phyloP scores from a whole-genome alignment of 2,888 invertebrate species.

The Chironomus riparius region DNA sequence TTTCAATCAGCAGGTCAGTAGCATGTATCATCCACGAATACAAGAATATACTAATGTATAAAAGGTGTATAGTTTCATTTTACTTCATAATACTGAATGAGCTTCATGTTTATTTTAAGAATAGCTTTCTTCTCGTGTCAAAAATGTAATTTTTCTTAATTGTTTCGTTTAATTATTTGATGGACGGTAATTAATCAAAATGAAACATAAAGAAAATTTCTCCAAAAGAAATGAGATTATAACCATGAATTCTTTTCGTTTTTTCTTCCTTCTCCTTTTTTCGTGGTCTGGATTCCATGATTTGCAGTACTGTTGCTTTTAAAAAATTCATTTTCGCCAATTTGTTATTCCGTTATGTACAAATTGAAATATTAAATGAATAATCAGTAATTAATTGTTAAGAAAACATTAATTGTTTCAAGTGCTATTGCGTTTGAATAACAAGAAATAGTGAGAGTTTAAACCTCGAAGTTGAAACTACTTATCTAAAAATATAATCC shows the following conservation, averaged over 20 bases:
- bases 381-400: not conserved
- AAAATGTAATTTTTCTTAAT: constrained; percentile 18
- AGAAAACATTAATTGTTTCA: not conserved
- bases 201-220: not conserved
- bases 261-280: not conserved
- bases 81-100: no score
- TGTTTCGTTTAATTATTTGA: constrained; percentile 21
- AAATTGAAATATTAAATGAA: constrained; percentile 26
- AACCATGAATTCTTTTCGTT: not conserved
- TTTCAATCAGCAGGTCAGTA: constrained; percentile 20
- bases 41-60: no score
- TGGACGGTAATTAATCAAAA: constrained; percentile 24
- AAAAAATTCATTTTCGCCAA: constrained; percentile 2
- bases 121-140: constrained; percentile 14
- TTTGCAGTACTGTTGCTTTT: not conserved
- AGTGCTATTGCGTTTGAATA: not conserved
- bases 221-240: not conserved
- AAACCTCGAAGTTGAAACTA: not conserved
- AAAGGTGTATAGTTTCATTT: no score
- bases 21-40: not conserved
- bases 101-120: not conserved
- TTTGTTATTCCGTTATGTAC: constrained; percentile 13
- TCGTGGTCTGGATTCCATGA: not conserved
- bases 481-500: not conserved
- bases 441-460: not conserved